Conservation (phyloP, 2,888 invertebrate species). For the Limnephilus marmoratus region DNA sequence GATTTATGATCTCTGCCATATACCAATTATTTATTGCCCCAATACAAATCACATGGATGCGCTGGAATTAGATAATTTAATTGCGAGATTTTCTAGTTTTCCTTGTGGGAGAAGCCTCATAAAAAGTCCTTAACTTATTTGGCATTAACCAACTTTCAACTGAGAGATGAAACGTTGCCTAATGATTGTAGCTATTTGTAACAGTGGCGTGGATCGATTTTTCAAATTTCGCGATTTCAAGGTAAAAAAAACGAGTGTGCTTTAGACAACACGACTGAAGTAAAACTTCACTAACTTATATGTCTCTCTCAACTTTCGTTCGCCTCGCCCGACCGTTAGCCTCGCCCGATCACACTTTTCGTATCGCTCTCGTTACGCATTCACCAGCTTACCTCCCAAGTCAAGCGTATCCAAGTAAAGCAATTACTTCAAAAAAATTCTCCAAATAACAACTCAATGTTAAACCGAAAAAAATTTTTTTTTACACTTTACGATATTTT, state of each 20-base stretch:
- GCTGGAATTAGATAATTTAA: neutral
- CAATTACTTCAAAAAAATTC: no score
- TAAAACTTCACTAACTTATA: no score
- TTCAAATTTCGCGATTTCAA: neutral
- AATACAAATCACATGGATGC: neutral
- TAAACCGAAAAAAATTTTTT: neutral
- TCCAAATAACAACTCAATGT: neutral
- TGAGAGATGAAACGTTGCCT: neutral
- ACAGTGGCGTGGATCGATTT: neutral
- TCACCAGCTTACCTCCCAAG: no score
- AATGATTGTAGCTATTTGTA: neutral
- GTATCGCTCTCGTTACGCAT: no score
- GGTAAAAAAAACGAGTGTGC: no score
- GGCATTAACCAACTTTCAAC: neutral
- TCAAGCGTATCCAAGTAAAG: no score
- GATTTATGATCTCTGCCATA: neutral
- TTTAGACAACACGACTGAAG: no score
- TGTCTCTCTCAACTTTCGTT: no score
- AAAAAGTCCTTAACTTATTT: slow-evolving; percentile 2
- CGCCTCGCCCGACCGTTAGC: no score
- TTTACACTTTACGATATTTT: neutral
- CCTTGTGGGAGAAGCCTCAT: neutral
- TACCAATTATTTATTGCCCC: neutral
- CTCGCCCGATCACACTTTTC: no score
- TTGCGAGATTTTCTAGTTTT: neutral